Evolutionary conservation across 2,888 invertebrate species (phyloP), one percentile per base, ranked within the genome.

Genomic region (Helleia helle): DNA sequence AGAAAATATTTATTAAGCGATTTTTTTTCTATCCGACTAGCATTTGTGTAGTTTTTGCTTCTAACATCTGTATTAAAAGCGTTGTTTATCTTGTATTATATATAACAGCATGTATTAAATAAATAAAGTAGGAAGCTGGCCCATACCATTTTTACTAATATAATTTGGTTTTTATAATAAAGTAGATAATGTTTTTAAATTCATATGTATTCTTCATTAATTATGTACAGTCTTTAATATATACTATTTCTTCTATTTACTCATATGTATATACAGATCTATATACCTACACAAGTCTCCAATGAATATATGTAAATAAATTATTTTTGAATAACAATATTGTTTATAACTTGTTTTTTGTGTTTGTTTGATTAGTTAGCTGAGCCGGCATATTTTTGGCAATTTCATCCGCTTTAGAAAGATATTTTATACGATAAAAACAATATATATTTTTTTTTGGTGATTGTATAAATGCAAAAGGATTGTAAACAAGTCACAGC

Each of bases 81-180:
- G 28, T 29, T 30, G 30, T 31, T 38, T 18, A 24, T 29, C 12
- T n/a, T 15, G 15, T 15, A 18, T 36, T 40, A 42, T 47, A 17
- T 36, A 34, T 53, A 54, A 51, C 45, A 48, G 57, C 58, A 59
- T 59, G 56, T 42, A 36, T 41, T 27, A 47, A 43, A 22, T 22
- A 44, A 48, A 15, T 44, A 42, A 54, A 34, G 12, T 34, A 22
- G 18, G 63, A 69, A 64, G 57, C 73, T 73, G 75, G 71, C 68
- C 73, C 73, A 71, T 67, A 67, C 54, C 64, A 67, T 64, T 56
- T 54, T 45, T 45, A 49, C 49, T 49, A 49, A 45, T 49, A 36
- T 44, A 36, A 44, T 24, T 41, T 29, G 14, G 29, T 3, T 37
- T 4, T 25, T 9, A 15, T 29, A 13, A 14, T n/a, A n/a, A n/a